A percentile compares a stretch with the other conserved stretches of the same genome.
These are phyloP conservation scores for Gephyroberyx darwinii DNA, from an alignment of 2,797 vertebrate genomes.

Conservation along the genomic window DNA sequence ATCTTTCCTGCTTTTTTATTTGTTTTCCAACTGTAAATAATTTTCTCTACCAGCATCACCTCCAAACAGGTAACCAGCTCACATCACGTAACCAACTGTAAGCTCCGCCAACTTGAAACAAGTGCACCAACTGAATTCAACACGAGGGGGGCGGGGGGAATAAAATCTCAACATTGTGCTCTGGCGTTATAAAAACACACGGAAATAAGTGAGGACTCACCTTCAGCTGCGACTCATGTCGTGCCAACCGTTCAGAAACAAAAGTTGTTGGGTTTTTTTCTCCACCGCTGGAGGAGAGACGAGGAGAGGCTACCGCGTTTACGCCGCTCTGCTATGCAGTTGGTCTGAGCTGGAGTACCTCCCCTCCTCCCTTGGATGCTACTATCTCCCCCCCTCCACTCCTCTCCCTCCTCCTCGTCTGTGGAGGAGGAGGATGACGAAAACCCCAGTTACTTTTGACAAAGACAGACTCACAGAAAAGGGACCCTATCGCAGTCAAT, in stretches of 20 bases:
- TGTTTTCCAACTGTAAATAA: no score
- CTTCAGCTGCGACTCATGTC: conserved; percentile 59
- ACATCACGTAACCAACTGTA: neutral
- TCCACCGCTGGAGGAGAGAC: conserved; percentile 37
- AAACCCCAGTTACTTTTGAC: conserved; percentile 31
- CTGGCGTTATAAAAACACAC: neutral
- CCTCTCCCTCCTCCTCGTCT: conserved; percentile 65
- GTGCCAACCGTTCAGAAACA: conserved; percentile 21
- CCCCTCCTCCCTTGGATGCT: conserved; percentile 57
- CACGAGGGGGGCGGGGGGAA: no score
- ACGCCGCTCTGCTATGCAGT: conserved; percentile 46
- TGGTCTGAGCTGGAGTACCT: conserved; percentile 61
- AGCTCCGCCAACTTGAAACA: conserved; percentile 21
- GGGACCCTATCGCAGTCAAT: conserved; percentile 79
- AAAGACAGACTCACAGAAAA: conserved; percentile 77
- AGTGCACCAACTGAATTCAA: conserved; percentile 34
- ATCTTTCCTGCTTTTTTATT: neutral
- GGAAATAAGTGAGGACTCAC: conserved; percentile 60
- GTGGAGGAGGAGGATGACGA: no score
- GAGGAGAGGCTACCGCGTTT: conserved; percentile 28
- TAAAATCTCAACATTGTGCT: neutral
- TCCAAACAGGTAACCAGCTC: conserved; percentile 34
- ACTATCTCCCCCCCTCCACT: conserved; percentile 43
- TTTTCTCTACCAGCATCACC: neutral
- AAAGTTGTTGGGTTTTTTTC: conserved; percentile 60